phyloP scores from a whole-genome alignment of 2,888 invertebrate species.

The Mamestra brassicae region DNA sequence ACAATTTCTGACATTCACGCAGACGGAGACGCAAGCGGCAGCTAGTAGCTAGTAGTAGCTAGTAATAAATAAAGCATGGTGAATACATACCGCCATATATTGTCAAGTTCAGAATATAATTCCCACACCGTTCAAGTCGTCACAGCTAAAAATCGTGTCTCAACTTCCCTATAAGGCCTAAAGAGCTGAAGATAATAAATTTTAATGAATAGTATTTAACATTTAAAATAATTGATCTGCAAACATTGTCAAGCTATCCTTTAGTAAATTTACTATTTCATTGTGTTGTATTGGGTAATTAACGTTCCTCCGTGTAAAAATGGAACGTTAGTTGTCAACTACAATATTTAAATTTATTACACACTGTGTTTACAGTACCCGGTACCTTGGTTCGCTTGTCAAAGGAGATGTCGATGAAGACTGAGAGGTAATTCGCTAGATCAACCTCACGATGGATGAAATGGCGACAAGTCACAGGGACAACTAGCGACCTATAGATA shows the following conservation, averaged over 20 bases:
- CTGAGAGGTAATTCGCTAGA: too few species aligned
- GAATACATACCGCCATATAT: too few species aligned
- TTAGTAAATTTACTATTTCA: not conserved
- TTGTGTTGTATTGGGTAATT: not conserved
- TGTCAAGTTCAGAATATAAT: constrained; percentile 3
- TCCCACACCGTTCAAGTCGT: constrained; percentile 10
- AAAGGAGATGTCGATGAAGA: too few species aligned
- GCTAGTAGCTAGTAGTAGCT: too few species aligned
- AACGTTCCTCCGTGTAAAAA: not conserved
- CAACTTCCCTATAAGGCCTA: constrained; percentile 7
- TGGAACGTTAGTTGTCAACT: not conserved
- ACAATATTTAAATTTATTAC: not conserved
- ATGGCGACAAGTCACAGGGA: too few species aligned
- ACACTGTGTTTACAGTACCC: not conserved
- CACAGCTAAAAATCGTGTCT: constrained; percentile 12
- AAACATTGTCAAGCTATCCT: constrained; percentile 20
- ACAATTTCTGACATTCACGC: too few species aligned
- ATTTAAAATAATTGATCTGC: constrained; percentile 22
- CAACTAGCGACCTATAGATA: too few species aligned
- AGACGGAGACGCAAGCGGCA: too few species aligned
- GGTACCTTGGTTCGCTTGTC: too few species aligned
- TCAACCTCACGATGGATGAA: too few species aligned
- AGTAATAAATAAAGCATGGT: too few species aligned
- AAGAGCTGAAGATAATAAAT: not conserved
- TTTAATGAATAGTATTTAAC: constrained; percentile 26